Evolutionary conservation across 2,888 invertebrate species (phyloP).

Genomic region (Biston stratarius): DNA sequence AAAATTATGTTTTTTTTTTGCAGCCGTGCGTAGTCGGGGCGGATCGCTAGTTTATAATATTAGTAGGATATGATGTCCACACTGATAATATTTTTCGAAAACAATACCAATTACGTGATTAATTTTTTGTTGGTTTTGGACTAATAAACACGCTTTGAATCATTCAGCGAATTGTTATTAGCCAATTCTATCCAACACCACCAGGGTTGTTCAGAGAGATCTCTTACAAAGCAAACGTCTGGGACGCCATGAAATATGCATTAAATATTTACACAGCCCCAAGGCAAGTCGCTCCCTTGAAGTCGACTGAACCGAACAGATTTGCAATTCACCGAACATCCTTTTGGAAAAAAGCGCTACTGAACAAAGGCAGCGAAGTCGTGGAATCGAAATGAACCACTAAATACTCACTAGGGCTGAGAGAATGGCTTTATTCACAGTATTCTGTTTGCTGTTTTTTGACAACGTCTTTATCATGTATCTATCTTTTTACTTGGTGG

Average conservation of each 20-base stretch:
- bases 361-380: constrained; percentile 72
- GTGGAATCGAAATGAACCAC: constrained; percentile 73
- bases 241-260: constrained; percentile 82
- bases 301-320: constrained; percentile 79
- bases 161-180: too few relatives aligned
- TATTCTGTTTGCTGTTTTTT: constrained; percentile 3
- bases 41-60: neutral
- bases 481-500: too few relatives aligned
- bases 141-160: too few relatives aligned
- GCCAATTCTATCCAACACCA: constrained; percentile 49
- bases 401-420: constrained; percentile 63
- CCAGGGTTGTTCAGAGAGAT: constrained; percentile 72
- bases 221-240: constrained; percentile 78
- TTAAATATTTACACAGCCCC: constrained; percentile 83
- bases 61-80: too few relatives aligned
- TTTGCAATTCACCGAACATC: constrained; percentile 84
- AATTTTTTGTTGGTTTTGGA: too few relatives aligned
- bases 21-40: too few relatives aligned
- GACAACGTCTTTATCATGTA: too few relatives aligned
- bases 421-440: constrained; percentile 33
- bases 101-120: too few relatives aligned
- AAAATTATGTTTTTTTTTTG: too few relatives aligned
- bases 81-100: neutral
- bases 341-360: constrained; percentile 75
- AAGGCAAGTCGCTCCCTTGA: constrained; percentile 74